Evolutionary conservation across 64 coral and sea anemone species (phyloP), one percentile per base, ranked within the genome.

Genomic region (Acropora yongei): DNA sequence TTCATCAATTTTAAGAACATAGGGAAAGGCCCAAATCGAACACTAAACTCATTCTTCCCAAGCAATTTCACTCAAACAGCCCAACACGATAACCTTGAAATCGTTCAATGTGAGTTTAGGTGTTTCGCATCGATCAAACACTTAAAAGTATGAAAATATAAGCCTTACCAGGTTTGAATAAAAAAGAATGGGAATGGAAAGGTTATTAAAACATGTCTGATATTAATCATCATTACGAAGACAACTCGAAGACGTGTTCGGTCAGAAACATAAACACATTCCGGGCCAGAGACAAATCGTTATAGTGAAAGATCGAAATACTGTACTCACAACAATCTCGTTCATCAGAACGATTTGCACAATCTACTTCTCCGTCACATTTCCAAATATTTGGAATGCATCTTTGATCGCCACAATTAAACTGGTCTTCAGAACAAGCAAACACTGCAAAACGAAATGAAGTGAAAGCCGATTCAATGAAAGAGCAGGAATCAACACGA

Each of bases 341-440:
- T 57, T 95, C 93, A 43, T 95, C 93, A 3, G 93, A 95, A 72
- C 81, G 86, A 78, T 95, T 89, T 9, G 49, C 89, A 67, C 93
- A 95, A 80, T 95, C 93, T 80, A 80, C 49, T 16, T 95, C 88
- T 16, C 82, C 74, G n/a, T 95, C 93, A 87, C 93, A 95, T 67
- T 68, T 47, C 93, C 93, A 95, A 78, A 80, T 63, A 49, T 68
- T n/a, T 20, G 82, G 93, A 12, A 95, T 91, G 78, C 93, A 95
- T 40, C 78, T 89, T 11, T 77, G 57, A 94, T 94, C 89, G 11
- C n/a, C 47, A 89, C 92, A 94, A 69, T 76, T 45, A 82, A 94
- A 94, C 14, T 89, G 75, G 42, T 89, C 46, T 45, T 69, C 47
- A 41, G 43, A 53, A 11, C 87, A 89, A 6, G 57, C 57, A 68